Evolutionary conservation across 2,113 vertebrate genomes (phyloP).

Genomic region (Toxostoma redivivum): DNA sequence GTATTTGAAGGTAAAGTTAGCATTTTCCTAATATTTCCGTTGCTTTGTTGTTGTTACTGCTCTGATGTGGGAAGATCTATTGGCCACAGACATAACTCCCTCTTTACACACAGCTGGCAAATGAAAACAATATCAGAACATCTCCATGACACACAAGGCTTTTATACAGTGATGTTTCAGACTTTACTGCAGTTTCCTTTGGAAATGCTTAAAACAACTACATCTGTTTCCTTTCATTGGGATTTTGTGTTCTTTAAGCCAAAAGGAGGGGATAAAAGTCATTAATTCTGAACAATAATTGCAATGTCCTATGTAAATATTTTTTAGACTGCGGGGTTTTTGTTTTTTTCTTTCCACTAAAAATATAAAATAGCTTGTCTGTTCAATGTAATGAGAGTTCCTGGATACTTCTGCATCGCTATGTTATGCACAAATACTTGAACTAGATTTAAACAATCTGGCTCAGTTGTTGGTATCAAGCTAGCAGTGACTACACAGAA

Average conservation of each 20-base stretch:
- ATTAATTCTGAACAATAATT: constrained; percentile 70
- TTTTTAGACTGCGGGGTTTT: background rate
- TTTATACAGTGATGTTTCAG: constrained; percentile 47
- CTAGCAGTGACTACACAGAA: background rate
- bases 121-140: constrained; percentile 59
- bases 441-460: constrained; percentile 21
- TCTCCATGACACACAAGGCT: constrained; percentile 57
- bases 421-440: background rate
- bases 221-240: constrained; percentile 78
- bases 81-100: constrained; percentile 57
- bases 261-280: constrained; percentile 65
- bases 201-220: constrained; percentile 70
- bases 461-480: background rate
- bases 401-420: background rate
- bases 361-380: constrained; percentile 36
- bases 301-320: constrained; percentile 65
- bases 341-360: background rate
- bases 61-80: constrained; percentile 60
- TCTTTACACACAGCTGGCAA: constrained; percentile 62
- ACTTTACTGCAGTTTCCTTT: constrained; percentile 71
- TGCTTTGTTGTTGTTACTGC: constrained; percentile 42
- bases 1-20: constrained; percentile 39
- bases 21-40: constrained; percentile 37
- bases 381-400: constrained; percentile 14
- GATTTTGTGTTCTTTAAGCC: constrained; percentile 69